Evolutionary conservation across 2,888 invertebrate genomes (phyloP).

Genomic region (Helleia helle): DNA sequence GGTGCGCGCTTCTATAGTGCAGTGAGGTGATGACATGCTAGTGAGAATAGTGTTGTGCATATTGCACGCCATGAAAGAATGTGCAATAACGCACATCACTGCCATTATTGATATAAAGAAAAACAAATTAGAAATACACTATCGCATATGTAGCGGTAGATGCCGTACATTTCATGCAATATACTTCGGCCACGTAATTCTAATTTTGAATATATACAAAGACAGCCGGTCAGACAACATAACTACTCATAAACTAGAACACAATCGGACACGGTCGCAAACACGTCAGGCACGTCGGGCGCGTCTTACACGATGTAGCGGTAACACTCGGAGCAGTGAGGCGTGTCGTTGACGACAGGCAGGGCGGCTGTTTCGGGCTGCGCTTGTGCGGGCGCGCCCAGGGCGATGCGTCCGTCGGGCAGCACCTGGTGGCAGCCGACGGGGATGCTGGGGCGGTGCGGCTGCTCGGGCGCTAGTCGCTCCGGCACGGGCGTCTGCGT

Average conservation of each 20-base stretch:
- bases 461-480: slow-evolving; percentile 26
- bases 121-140: background rate
- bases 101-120: background rate
- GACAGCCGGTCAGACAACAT: slow-evolving; percentile 24
- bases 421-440: slow-evolving; percentile 70
- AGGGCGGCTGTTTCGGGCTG: slow-evolving; percentile 36
- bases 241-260: slow-evolving; percentile 41
- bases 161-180: slow-evolving; percentile 4
- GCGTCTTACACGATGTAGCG: slow-evolving; percentile 90
- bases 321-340: slow-evolving; percentile 89
- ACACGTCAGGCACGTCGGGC: slow-evolving; percentile 60
- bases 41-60: slow-evolving; percentile 22
- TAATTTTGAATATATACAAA: slow-evolving; percentile 16
- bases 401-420: slow-evolving; percentile 66
- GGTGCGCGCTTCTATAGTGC: slow-evolving; percentile 37
- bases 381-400: slow-evolving; percentile 44
- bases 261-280: slow-evolving; percentile 72
- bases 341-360: slow-evolving; percentile 72
- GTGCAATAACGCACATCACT: background rate
- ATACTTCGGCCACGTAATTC: slow-evolving; percentile 12
- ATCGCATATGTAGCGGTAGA: background rate
- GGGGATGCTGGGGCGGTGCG: slow-evolving; percentile 68
- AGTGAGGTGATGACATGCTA: slow-evolving; percentile 50
- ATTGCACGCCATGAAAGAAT: slow-evolving; percentile 1
- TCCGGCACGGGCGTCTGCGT: slow-evolving; percentile 41